A percentile compares a stretch with the other conserved stretches of the same genome.
Conservation (phyloP, 2,113 vertebrate species). For the Serinus canaria region DNA sequence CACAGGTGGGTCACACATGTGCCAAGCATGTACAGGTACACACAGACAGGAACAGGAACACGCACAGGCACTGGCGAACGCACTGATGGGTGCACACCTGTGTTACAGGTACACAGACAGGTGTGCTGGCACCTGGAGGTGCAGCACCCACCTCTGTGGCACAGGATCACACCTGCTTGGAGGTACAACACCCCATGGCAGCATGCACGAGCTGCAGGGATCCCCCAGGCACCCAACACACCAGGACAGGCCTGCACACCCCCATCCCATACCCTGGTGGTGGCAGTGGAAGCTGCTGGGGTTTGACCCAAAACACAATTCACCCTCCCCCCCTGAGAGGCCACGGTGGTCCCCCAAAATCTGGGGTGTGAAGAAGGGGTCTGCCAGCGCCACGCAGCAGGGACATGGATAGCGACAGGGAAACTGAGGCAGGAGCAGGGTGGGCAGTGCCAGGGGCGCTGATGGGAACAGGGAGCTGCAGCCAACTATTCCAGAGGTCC, state of each 20-base stretch:
- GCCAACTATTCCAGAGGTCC: neutral
- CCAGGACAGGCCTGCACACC: neutral
- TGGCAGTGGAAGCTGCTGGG: fast-evolving
- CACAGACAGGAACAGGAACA: neutral
- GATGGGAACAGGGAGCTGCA: neutral
- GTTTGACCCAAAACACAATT: neutral
- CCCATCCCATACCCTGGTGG: neutral
- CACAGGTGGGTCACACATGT: neutral
- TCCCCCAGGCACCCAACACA: neutral
- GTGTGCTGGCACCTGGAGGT: neutral
- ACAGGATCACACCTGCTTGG: fast-evolving
- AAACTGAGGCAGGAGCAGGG: conserved; percentile 1
- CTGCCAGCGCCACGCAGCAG: fast-evolving
- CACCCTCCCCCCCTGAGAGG: neutral
- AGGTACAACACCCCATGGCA: fast-evolving
- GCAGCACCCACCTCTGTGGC: neutral
- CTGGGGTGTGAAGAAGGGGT: neutral
- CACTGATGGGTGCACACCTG: neutral
- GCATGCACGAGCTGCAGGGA: neutral
- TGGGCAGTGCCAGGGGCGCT: fast-evolving
- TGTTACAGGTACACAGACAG: neutral
- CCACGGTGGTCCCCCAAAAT: fast-evolving
- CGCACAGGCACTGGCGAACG: fast-evolving
- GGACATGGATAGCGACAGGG: fast-evolving
- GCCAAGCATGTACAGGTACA: neutral